Evolutionary conservation across 2,797 vertebrate species (phyloP).

Genomic region (Xiphophorus birchmanni): DNA sequence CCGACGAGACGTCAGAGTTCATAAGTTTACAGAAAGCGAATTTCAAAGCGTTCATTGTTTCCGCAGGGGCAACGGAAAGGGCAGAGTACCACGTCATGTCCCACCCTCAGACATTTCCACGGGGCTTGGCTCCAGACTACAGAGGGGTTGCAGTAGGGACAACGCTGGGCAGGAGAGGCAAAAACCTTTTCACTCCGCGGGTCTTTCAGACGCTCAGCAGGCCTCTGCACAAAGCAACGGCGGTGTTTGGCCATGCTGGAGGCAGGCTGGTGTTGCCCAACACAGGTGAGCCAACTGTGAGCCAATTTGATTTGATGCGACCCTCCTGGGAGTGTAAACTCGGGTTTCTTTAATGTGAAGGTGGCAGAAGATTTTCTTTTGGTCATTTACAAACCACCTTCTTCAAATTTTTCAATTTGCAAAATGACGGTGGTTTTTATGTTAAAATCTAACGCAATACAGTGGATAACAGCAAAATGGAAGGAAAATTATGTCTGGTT

Average conservation of each 20-base stretch:
- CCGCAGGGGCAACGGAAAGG: constrained; percentile 85
- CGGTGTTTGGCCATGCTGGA: constrained; percentile 89
- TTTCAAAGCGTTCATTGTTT: constrained; percentile 78
- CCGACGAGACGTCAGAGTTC: constrained; percentile 1
- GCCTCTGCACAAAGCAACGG: constrained; percentile 83
- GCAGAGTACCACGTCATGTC: constrained; percentile 86
- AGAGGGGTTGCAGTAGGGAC: constrained; percentile 78
- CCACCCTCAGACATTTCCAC: constrained; percentile 89
- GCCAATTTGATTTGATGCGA: background rate
- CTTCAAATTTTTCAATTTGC: background rate
- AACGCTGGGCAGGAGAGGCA: constrained; percentile 77
- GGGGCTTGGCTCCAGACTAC: constrained; percentile 83
- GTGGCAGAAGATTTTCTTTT: background rate
- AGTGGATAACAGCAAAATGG: background rate
- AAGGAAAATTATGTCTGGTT: background rate
- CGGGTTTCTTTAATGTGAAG: constrained; percentile 2
- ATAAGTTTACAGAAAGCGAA: background rate
- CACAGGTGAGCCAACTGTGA: constrained; percentile 82
- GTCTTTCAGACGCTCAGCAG: constrained; percentile 72
- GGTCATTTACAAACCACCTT: background rate
- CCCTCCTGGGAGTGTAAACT: background rate
- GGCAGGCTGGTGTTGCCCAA: constrained; percentile 91
- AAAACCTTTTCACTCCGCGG: constrained; percentile 80
- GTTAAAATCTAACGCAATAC: background rate
- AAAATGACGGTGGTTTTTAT: background rate